Conservation (phyloP, 2,113 vertebrate genomes). For the Equus quagga region DNA sequence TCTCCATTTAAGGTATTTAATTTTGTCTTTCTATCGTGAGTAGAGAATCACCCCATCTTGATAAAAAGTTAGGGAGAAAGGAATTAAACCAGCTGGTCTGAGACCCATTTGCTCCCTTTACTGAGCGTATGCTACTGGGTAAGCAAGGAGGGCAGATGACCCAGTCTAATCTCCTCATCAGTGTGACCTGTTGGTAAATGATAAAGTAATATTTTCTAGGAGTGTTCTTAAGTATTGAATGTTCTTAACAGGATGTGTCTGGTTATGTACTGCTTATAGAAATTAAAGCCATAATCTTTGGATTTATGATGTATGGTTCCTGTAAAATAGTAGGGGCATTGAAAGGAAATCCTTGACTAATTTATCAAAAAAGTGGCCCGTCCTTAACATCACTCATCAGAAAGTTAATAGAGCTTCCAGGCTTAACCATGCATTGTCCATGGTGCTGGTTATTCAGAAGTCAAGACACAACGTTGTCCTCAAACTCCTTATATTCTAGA, state of each 20-base stretch:
- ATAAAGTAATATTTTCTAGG: background rate
- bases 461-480: background rate
- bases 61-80: background rate
- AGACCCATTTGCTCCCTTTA: background rate
- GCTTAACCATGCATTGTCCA: background rate
- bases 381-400: background rate
- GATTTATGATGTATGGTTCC: background rate
- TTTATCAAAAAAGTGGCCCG: background rate
- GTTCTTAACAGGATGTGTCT: background rate
- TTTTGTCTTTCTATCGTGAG: background rate
- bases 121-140: background rate
- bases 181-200: background rate
- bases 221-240: background rate
- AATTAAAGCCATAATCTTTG: slow-evolving; percentile 9
- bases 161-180: background rate
- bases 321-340: background rate
- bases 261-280: background rate
- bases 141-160: background rate
- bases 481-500: background rate
- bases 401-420: background rate
- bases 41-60: background rate
- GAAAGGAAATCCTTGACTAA: background rate
- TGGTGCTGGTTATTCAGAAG: background rate
- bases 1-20: background rate
- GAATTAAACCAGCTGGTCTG: background rate